A percentile compares a stretch with the other conserved stretches of the same genome.
Conservation (phyloP, 2,888 invertebrate species). For the Apotomis turbidana region DNA sequence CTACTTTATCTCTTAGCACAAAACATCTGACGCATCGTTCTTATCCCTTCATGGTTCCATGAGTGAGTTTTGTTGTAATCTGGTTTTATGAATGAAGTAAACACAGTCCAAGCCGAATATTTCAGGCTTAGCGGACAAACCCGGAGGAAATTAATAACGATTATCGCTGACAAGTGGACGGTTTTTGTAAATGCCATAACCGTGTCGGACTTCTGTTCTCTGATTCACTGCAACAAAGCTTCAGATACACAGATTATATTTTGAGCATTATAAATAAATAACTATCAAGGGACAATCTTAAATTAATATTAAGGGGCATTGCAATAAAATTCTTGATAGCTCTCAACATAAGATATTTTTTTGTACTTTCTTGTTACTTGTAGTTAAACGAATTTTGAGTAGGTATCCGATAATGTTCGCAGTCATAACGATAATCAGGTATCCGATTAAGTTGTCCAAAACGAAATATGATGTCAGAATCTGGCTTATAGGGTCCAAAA, state of each 20-base stretch:
- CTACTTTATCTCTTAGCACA: not conserved
- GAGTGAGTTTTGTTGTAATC: slow-evolving; percentile 28
- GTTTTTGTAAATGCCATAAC: slow-evolving; percentile 18
- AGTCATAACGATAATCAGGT: no score
- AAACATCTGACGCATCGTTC: not conserved
- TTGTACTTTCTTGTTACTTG: no score
- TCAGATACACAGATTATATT: not conserved
- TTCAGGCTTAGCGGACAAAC: slow-evolving; percentile 21
- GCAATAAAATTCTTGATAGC: no score
- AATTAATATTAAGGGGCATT: no score
- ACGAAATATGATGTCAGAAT: no score
- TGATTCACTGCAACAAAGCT: slow-evolving; percentile 6
- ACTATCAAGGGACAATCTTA: no score
- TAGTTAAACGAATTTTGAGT: no score
- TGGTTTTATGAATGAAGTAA: slow-evolving; percentile 22
- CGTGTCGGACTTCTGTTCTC: slow-evolving; percentile 11
- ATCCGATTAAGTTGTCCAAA: no score
- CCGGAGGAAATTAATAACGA: slow-evolving; percentile 37
- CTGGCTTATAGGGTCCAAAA: no score
- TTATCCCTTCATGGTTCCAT: not conserved
- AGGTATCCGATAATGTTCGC: no score
- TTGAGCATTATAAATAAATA: not conserved
- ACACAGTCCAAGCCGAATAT: slow-evolving; percentile 18
- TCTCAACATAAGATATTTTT: no score
- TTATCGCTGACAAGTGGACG: slow-evolving; percentile 23